Base-by-base conservation (phyloP, 2,797 vertebrate species). In the Rhabdophis nuchalis region DNA sequence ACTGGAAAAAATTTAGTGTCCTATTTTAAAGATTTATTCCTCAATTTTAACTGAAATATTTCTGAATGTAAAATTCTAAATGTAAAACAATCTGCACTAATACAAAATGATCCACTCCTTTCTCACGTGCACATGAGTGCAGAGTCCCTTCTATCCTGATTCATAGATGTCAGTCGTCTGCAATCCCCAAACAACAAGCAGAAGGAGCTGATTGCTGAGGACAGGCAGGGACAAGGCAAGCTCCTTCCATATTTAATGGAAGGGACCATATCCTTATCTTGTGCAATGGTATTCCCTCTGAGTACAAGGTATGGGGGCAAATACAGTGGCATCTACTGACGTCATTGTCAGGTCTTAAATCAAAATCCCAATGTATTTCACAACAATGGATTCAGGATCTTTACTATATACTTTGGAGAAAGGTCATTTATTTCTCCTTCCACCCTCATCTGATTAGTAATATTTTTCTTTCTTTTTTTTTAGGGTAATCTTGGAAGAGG, bases 401-500 rank as follows among this genome's bases (percentile, higher is more conserved):
- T 90, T 52, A 64, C 23, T 86, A 68, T 29, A 58, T 57, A n/a
- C 23, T 9, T 58, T 50, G 46, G 41, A 72, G 27, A 3, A 53
- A 27, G 11, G 0, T 50, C 0, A 52, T 92, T 68, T 89, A 46
- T 20, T 18, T 14, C 32, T 54, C 46, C 10, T 56, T 87, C n/a
- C 25, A 46, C 32, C 1, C 60, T 29, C 57, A 36, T 60, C 25
- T 87, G 1, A 60, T 61, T 82, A 23, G n/a, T 2, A 88, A 6
- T 61, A 3, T 0, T 0, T 93, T 82, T 90, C 92, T 85, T 54
- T 60, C 23, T 58, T 52, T 92, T 46, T 90, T 96, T 88, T 92
- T 92, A 97, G 96, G 96, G 95, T 94, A 97, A 96, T n/a, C 36
- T 97, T 93, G 91, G 86, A 89, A 61, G 88, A 91, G 32, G 92